Conservation (phyloP, 1,140 invertebrate genomes). For the Conus betulinus region DNA sequence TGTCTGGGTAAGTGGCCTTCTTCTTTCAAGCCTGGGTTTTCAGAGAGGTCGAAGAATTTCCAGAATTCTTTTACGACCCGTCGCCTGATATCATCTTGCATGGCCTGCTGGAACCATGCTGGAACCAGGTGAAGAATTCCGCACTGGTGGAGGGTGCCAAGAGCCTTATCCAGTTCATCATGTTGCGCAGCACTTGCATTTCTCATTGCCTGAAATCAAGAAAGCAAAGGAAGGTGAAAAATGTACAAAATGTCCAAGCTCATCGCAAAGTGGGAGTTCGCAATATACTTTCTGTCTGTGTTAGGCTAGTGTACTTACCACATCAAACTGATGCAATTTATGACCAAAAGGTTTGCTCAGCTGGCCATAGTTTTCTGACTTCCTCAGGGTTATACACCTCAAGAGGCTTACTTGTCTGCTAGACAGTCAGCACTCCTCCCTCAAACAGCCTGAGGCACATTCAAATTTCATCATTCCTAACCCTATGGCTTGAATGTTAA, state of each 20-base stretch:
- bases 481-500: no score
- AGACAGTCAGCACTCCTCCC: no score
- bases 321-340: no score
- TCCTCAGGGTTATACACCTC: no score
- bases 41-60: conserved; percentile 48
- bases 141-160: conserved; percentile 51
- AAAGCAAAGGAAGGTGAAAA: neutral
- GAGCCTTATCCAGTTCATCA: conserved; percentile 51
- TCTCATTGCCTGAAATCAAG: neutral
- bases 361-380: no score
- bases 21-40: neutral
- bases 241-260: neutral
- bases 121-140: conserved; percentile 59
- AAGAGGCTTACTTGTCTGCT: no score
- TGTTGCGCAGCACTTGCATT: conserved; percentile 16
- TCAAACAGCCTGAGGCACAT: no score
- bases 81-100: conserved; percentile 62
- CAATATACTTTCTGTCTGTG: neutral
- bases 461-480: no score
- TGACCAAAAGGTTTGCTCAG: no score
- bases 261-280: neutral
- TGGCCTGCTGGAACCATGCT: conserved; percentile 66
- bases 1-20: conserved; percentile 21
- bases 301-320: neutral
- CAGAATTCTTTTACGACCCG: conserved; percentile 60